Conservation (phyloP, 1,140 invertebrate genomes). For the Asbolus verrucosus region DNA sequence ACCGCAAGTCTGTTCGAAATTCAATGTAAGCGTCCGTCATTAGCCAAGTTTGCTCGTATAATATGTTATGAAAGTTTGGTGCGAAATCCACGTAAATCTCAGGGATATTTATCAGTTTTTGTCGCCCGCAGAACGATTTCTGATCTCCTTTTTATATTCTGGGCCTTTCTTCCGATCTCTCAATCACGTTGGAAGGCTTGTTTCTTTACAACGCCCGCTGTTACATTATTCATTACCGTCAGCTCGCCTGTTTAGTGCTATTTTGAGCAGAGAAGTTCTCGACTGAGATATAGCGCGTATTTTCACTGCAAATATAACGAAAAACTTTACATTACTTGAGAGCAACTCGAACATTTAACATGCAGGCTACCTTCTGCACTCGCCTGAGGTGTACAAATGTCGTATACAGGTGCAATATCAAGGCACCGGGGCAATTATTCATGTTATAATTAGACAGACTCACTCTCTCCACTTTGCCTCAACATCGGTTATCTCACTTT, state of each 20-base stretch:
- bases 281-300: constrained; percentile 46
- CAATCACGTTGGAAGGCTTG: constrained; percentile 62
- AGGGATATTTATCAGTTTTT: constrained; percentile 64
- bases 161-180: constrained; percentile 61
- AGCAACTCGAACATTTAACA: constrained; percentile 13
- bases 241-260: constrained; percentile 56
- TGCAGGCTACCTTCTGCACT: constrained; percentile 12
- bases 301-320: constrained; percentile 46
- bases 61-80: constrained; percentile 53
- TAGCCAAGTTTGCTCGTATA: constrained; percentile 53
- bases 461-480: constrained; percentile 8
- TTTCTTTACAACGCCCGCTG: constrained; percentile 62
- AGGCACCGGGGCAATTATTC: constrained; percentile 18
- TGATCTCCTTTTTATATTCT: constrained; percentile 64
- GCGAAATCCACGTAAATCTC: constrained; percentile 58
- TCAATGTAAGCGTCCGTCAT: constrained; percentile 23
- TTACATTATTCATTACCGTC: constrained; percentile 64
- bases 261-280: constrained; percentile 51
- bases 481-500: constrained; percentile 2
- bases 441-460: constrained; percentile 42
- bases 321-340: constrained; percentile 30
- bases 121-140: constrained; percentile 63
- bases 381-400: constrained; percentile 26
- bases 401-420: constrained; percentile 27
- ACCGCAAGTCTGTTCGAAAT: constrained; percentile 9